Conservation (phyloP, 2,797 vertebrate genomes). For the Tympanoctomys barrerae region DNA sequence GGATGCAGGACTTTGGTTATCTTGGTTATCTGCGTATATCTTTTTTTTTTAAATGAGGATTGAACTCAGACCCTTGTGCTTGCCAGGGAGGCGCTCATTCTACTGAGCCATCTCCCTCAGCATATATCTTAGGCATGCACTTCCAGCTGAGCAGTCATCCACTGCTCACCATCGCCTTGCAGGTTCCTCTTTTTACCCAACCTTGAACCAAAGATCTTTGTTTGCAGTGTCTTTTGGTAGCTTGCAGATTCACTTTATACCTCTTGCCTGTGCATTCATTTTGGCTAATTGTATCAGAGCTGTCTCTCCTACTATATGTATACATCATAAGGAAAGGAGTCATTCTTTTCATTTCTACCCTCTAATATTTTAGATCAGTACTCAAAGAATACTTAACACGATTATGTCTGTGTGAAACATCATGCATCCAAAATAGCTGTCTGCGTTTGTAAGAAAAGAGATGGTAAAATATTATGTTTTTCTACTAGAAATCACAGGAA, state of each 20-base stretch:
- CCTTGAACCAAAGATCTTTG: not conserved
- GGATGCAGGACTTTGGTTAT: not conserved
- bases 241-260: not conserved
- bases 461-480: not conserved
- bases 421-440: not conserved
- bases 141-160: not conserved
- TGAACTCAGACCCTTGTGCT: no score
- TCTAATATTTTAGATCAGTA: not conserved
- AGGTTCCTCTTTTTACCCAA: not conserved
- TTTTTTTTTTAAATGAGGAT: no score
- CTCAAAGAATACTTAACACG: not conserved
- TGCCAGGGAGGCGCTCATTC: not conserved
- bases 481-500: not conserved
- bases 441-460: not conserved
- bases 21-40: no score
- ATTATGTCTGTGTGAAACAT: not conserved
- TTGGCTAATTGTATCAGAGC: not conserved
- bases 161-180: not conserved
- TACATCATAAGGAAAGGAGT: not conserved
- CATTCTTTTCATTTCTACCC: rapidly evolving
- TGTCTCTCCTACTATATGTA: not conserved
- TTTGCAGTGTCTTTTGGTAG: not conserved
- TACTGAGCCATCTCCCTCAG: not conserved
- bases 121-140: not conserved
- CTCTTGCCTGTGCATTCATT: not conserved